Base-by-base conservation (phyloP, 2,113 vertebrate species). In the Hypanus sabinus region DNA sequence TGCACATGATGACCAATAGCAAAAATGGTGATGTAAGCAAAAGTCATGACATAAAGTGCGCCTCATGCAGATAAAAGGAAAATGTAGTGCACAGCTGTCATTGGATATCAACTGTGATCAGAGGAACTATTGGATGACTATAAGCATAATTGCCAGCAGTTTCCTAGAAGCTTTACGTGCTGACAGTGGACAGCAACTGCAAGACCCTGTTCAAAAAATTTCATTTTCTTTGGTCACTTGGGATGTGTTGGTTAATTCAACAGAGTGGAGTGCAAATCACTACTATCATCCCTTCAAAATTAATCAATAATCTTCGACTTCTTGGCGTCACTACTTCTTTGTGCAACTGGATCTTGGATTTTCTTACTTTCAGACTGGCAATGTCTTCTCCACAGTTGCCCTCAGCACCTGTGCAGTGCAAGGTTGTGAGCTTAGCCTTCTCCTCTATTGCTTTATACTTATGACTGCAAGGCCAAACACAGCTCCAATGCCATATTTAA, bases 51-150 rank as follows among this genome's bases (percentile, higher is more conserved):
- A 96, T 94, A 94, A 95, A 96, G 95, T n/a, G 70, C 94, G 94
- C 96, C 96, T 96, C 97, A 95, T 36, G 95, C 96, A 95, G 96
- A 94, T 46, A 95, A 0, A 0, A 96, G 96, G 95, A 97, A 96
- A 97, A 97, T 96, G 95, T 95, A 95, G 96, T 20, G 80, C 94
- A 94, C 80, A 94, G 96, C 95, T 95, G 96, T 96, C 96, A 95
- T 94, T 80, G 95, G 96, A 95, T 94, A 95, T 96, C 95, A 96
- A 81, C 79, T 88, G 55, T 95, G 96, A 96, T 20, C 94, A 96
- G 96, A 95, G 95, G 96, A 95, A 94, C 96, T 96, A 95, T 96
- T 96, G 38, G 20, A 93, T 75, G 91, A 73, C 68, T 73, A 93
- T 73, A 73, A 93, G 70, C 55, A 16, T 55, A 11, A 73, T 24